Conservation (phyloP, 2,888 invertebrate species). For the Myopa tessellatipennis region DNA sequence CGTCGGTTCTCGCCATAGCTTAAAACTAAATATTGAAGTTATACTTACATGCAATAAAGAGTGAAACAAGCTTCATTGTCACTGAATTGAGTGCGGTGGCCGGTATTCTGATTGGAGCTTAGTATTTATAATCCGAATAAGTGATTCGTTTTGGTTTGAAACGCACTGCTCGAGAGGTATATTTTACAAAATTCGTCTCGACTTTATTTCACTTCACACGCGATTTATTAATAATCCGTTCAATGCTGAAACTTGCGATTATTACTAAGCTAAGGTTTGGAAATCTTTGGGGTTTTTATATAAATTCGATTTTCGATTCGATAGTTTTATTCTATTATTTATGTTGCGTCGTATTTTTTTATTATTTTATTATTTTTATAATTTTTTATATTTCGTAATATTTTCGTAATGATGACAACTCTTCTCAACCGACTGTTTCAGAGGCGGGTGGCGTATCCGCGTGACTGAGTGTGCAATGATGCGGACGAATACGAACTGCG, state of each 20-base stretch:
- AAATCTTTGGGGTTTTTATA: not conserved
- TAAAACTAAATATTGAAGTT: not conserved
- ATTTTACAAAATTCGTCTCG: no score
- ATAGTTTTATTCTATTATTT: not conserved
- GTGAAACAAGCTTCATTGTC: slow-evolving; percentile 60
- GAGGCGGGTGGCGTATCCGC: slow-evolving; percentile 18
- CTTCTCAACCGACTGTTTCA: not conserved
- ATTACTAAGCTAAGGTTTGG: not conserved
- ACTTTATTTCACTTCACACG: no score
- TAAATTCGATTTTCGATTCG: not conserved
- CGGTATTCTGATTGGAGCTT: not conserved
- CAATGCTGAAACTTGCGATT: not conserved
- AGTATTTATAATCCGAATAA: slow-evolving; percentile 35
- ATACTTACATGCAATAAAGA: slow-evolving; percentile 60
- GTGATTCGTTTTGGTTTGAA: not conserved
- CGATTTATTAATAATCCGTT: not conserved
- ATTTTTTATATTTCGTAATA: no score
- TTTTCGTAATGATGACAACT: not conserved
- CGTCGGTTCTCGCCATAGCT: no score
- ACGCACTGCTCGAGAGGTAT: not conserved
- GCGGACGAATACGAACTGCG: slow-evolving; percentile 11
- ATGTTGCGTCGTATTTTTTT: not conserved
- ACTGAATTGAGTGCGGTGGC: not conserved
- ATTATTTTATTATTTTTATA: not conserved
- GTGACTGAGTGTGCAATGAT: not conserved